Evolutionary conservation across 2,797 vertebrate species (phyloP).

Genomic region (Melanogrammus aeglefinus): DNA sequence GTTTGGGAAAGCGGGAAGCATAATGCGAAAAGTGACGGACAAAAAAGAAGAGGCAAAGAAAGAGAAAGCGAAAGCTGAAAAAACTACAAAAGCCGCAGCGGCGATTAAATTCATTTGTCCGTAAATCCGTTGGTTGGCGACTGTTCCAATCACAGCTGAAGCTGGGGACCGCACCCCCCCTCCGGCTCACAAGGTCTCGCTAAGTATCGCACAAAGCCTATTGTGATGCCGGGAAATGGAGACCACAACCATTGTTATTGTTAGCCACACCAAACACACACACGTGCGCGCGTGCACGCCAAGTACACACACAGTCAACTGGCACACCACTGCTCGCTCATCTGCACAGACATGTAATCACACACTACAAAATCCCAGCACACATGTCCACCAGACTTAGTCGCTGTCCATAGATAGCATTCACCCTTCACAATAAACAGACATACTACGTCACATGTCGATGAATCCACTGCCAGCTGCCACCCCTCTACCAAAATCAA

Average conservation of each 20-base stretch:
- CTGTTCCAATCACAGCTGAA: constrained; percentile 60
- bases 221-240: constrained; percentile 71
- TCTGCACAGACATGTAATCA: constrained; percentile 72
- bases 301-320: background rate
- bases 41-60: constrained; percentile 18
- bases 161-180: constrained; percentile 59
- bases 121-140: constrained; percentile 52
- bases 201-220: constrained; percentile 76
- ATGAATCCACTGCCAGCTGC: too few relatives aligned
- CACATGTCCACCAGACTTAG: constrained; percentile 65
- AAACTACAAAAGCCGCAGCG: constrained; percentile 35
- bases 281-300: constrained; percentile 1
- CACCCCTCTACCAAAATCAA: constrained; percentile 72
- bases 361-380: constrained; percentile 71
- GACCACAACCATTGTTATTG: constrained; percentile 43
- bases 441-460: too few relatives aligned
- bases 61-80: constrained; percentile 35
- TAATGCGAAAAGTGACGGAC: constrained; percentile 18
- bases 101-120: constrained; percentile 62
- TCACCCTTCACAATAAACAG: too few relatives aligned
- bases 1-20: background rate
- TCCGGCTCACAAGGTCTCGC: constrained; percentile 65
- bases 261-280: constrained; percentile 28
- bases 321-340: constrained; percentile 54
- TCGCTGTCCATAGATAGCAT: constrained; percentile 48